phyloP scores from a whole-genome alignment of 2,113 vertebrate species.

The Dunckerocampus dactyliophorus region DNA sequence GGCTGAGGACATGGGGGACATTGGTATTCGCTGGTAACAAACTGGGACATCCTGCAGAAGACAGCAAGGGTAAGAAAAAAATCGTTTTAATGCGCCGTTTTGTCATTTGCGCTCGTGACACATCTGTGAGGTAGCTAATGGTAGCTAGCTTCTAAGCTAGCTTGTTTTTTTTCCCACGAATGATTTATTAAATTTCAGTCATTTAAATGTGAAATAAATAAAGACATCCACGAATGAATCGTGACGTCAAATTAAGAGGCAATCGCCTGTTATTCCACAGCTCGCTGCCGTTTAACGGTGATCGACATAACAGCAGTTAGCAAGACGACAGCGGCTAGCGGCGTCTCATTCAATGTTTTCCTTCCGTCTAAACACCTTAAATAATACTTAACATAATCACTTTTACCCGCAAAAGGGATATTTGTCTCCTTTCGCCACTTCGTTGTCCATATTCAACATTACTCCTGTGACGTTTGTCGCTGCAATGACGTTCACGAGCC shows the following conservation, averaged over 20 bases:
- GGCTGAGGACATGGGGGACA: constrained; percentile 35
- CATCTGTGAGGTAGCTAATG: constrained; percentile 31
- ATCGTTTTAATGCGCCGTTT: neutral
- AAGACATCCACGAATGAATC: too few species aligned
- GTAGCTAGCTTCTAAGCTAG: constrained; percentile 42
- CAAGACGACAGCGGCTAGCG: neutral
- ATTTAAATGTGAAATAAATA: neutral
- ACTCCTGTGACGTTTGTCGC: neutral
- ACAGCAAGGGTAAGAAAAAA: constrained; percentile 36
- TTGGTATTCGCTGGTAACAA: constrained; percentile 5
- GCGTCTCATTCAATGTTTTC: neutral
- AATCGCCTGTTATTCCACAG: too few species aligned
- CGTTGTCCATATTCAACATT: neutral
- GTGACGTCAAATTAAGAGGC: too few species aligned
- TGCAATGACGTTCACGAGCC: neutral
- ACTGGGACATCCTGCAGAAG: constrained; percentile 16
- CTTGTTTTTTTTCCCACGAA: constrained; percentile 16
- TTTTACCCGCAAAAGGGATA: neutral
- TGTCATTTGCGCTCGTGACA: neutral
- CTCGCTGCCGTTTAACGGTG: neutral
- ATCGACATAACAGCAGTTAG: neutral
- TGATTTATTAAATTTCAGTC: neutral
- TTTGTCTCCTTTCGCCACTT: neutral
- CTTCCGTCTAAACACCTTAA: too few species aligned
- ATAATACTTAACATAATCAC: too few species aligned